Base-by-base conservation (phyloP, 2,113 vertebrate species). In the Amblyopsis rosae region DNA sequence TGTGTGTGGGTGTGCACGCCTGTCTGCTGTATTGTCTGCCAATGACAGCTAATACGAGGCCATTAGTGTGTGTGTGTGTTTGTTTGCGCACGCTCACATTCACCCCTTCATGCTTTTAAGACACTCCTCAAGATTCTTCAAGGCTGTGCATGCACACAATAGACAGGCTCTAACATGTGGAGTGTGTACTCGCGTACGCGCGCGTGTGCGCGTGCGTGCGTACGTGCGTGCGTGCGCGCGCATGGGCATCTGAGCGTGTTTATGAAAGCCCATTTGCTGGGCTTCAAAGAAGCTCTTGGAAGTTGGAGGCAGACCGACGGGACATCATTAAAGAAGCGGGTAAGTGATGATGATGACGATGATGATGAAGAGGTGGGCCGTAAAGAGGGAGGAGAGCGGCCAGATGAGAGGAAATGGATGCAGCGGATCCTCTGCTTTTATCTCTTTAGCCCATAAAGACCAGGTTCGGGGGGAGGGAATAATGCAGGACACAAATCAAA, bases 281-380 rank as follows among this genome's bases (percentile, higher is more conserved):
- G 86, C 87, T 92, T 95, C 89, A 91, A 94, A 91, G 84, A 84
- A 86, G 77, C 92, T 90, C 70, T 84, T 87, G 82, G 83, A 89
- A 90, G 86, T 88, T 92, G 89, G 86, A 93, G 87, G 93, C 79
- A 91, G 88, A 84, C 86, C 84, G 88, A 85, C 85, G 87, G 86
- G 87, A 91, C 92, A 91, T 87, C 89, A 82, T 87, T 93, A 93
- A 94, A 92, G 92, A 92, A 91, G 90, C 94, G 80, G 69, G 87
- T 90, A 90, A 85, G 87, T 86, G 91, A 93, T 92, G 95, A 95
- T 91, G 93, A 86, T 90, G 93, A 86, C 49, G 74, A 66, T 13
- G 86, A 86, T 71, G 85, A 86, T 55, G 83, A 82, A 0, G 48
- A 12, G 33, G 13, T 15, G 10, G 8, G 17, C 16, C 33, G 17